Conservation (phyloP, 2,888 invertebrate genomes). For the Lasius platythorax region DNA sequence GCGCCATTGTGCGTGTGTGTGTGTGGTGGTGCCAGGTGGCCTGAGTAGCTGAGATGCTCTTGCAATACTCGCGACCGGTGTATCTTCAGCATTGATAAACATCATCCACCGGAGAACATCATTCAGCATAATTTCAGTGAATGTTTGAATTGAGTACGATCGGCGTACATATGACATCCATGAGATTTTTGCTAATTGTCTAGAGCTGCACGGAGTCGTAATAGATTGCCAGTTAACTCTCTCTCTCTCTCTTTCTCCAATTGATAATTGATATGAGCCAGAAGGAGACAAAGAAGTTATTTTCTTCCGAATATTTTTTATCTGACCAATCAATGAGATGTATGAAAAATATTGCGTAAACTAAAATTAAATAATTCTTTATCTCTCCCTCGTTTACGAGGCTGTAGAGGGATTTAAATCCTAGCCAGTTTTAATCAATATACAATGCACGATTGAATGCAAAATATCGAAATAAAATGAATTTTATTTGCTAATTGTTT, state of each 20-base stretch:
- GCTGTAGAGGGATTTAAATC: background rate
- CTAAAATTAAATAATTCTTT: background rate
- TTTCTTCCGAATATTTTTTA: constrained; percentile 37
- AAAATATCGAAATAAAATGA: background rate
- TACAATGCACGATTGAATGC: background rate
- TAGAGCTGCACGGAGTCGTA: background rate
- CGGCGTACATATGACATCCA: background rate
- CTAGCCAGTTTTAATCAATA: background rate
- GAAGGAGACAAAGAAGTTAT: background rate
- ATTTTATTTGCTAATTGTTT: background rate
- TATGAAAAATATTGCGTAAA: background rate
- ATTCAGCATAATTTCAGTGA: background rate
- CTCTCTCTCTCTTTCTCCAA: too few species aligned
- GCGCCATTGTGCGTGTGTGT: background rate
- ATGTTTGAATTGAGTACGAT: background rate
- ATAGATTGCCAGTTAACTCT: background rate
- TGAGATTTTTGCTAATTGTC: background rate
- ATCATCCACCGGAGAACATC: background rate
- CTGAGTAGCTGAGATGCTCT: background rate
- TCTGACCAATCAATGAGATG: background rate
- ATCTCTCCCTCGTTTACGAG: background rate
- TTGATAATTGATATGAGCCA: background rate
- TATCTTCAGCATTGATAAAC: constrained; percentile 21
- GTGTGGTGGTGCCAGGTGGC: constrained; percentile 36
- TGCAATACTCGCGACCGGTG: background rate